Evolutionary conservation across 2,888 invertebrate species (phyloP).

Genomic region (Teinopalpus imperialis): DNA sequence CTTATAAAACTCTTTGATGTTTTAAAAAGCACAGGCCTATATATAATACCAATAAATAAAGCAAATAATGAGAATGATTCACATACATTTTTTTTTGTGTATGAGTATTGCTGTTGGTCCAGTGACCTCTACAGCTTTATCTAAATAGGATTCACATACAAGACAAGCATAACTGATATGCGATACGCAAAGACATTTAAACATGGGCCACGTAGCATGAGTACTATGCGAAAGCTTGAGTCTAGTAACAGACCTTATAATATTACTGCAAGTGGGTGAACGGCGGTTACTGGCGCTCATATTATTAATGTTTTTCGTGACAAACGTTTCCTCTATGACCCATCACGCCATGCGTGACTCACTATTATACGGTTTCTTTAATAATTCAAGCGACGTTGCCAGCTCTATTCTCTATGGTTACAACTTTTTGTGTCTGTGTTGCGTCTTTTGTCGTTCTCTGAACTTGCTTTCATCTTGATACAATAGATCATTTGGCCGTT

Average conservation of each 20-base stretch:
- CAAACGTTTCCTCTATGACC: slow-evolving; percentile 56
- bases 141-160: neutral
- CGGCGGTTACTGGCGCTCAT: slow-evolving; percentile 27
- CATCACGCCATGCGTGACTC: slow-evolving; percentile 65
- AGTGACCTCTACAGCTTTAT: no score
- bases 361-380: slow-evolving; percentile 51
- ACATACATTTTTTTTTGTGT: no score
- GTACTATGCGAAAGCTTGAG: slow-evolving; percentile 16
- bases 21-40: slow-evolving; percentile 7
- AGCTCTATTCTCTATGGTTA: slow-evolving; percentile 36
- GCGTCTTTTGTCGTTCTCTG: slow-evolving; percentile 31
- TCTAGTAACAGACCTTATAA: slow-evolving; percentile 34
- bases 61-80: slow-evolving; percentile 17
- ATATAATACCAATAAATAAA: slow-evolving; percentile 18
- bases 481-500: slow-evolving; percentile 17
- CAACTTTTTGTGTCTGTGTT: slow-evolving; percentile 36
- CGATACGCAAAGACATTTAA: slow-evolving; percentile 10
- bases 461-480: slow-evolving; percentile 34
- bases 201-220: slow-evolving; percentile 3
- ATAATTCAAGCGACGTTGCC: slow-evolving; percentile 53
- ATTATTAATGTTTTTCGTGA: slow-evolving; percentile 57
- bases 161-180: slow-evolving; percentile 9
- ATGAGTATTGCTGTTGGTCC: no score
- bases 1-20: slow-evolving; percentile 24
- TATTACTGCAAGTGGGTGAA: slow-evolving; percentile 38